Conservation (phyloP, 2,113 vertebrate genomes). For the Xenus cinereus region DNA sequence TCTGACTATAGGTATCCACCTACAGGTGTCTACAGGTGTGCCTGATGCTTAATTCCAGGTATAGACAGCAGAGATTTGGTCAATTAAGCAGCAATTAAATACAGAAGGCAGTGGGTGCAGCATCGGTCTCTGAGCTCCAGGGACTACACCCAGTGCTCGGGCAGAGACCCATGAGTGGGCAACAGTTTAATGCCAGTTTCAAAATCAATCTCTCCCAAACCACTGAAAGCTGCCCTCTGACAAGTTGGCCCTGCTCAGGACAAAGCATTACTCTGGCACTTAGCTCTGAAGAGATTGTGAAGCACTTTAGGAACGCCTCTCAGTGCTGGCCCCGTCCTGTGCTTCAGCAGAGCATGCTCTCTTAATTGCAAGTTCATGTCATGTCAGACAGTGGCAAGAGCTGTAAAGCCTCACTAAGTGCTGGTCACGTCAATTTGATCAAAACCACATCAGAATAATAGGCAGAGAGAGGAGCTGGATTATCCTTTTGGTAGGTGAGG, state of each 20-base stretch:
- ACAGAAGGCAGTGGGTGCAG: accelerated
- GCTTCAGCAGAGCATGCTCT: background rate
- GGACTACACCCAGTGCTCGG: background rate
- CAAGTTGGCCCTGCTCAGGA: background rate
- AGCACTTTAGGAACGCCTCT: background rate
- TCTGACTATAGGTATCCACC: background rate
- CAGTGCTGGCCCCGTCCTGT: background rate
- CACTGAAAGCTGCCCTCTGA: background rate
- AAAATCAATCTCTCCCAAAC: background rate
- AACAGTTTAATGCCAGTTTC: background rate
- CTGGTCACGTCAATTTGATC: background rate
- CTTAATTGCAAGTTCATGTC: background rate
- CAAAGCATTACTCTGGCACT: background rate
- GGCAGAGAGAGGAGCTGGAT: background rate
- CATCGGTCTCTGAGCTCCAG: background rate
- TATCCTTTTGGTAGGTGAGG: background rate
- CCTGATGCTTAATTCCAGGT: background rate
- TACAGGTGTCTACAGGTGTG: background rate
- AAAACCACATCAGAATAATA: background rate
- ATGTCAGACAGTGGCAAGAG: background rate
- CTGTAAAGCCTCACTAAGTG: background rate
- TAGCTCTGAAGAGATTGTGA: background rate
- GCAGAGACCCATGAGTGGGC: background rate
- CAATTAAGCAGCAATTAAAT: background rate
- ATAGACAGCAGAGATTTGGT: background rate